phyloP scores from a whole-genome alignment of 2,113 vertebrate genomes.

The Hippolais icterina region DNA sequence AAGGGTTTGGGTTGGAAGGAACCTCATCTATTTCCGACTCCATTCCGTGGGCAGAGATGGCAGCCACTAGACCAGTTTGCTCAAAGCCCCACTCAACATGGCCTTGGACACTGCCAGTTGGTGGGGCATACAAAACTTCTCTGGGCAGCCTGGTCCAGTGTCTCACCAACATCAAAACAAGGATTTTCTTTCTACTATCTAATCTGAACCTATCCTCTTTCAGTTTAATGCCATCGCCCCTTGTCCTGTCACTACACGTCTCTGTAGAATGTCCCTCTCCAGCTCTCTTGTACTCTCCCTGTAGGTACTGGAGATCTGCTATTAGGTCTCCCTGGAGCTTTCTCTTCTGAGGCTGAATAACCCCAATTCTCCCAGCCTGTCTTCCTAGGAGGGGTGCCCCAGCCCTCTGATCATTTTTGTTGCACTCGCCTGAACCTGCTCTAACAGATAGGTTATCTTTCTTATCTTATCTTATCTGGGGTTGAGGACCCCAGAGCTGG shows the following conservation, averaged over 20 bases:
- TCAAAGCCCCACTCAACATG: not conserved
- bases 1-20: not conserved
- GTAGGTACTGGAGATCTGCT: not conserved
- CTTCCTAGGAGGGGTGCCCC: not conserved
- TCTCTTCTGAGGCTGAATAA: not conserved
- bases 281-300: not conserved
- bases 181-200: not conserved
- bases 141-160: not conserved
- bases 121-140: not conserved
- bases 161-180: not conserved
- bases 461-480: too few species aligned
- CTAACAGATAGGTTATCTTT: not conserved
- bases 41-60: not conserved
- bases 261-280: not conserved
- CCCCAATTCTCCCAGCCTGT: not conserved
- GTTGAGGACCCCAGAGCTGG: not conserved
- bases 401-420: not conserved
- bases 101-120: not conserved
- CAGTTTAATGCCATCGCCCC: not conserved
- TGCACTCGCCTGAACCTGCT: accelerated
- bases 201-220: not conserved
- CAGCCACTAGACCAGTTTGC: not conserved
- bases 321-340: not conserved
- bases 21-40: not conserved
- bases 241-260: too few species aligned